Evolutionary conservation across 2,797 vertebrate genomes (phyloP), one percentile per base, ranked within the genome.

Genomic region (Poeciliopsis turneri): DNA sequence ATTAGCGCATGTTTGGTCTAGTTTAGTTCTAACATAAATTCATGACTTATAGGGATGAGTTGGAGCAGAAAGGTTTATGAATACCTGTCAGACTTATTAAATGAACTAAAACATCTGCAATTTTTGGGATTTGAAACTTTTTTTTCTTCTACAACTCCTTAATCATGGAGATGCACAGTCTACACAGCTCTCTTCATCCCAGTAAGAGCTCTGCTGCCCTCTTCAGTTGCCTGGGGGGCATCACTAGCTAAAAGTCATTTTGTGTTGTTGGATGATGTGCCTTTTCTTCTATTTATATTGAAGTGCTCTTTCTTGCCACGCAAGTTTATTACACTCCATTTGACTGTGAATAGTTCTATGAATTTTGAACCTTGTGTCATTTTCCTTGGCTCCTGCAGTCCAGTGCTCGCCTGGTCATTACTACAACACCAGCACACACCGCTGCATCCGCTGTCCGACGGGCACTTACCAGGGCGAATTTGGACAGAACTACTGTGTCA

Each of bases 341-440:
- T 71, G 6, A 45, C 36, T 68, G 18, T 55, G 5, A 74, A n/a
- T 70, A 20, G 36, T 61, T 78, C 43, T 11, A 61, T 49, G 0
- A 53, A 68, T 49, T 81, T 64, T 89, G 51, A 47, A 41, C 6
- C 10, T 8, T 71, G 1, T 73, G 2, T 75, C 47, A 0, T 72
- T 86, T 36, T 75, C 12, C 18, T 74, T 75, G 59, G 39, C 51
- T 77, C 80, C 57, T 93, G 85, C 91, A 99, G 98, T 99, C 92
- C 98, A 98, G 82, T 99, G 98, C 77, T 99, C 98, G 33, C 97
- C 98, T 2, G 98, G 98, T 75, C 98, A 99, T 93, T 97, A 97
- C 92, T 99, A 99, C 90, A 98, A 98, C 88, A 98, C 97, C 81
- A 97, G 95, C 86, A 99, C 97, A 39, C 98, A 99, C 92, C 97